Base-by-base conservation (phyloP, 2,113 vertebrate species). In the Cariama cristata region DNA sequence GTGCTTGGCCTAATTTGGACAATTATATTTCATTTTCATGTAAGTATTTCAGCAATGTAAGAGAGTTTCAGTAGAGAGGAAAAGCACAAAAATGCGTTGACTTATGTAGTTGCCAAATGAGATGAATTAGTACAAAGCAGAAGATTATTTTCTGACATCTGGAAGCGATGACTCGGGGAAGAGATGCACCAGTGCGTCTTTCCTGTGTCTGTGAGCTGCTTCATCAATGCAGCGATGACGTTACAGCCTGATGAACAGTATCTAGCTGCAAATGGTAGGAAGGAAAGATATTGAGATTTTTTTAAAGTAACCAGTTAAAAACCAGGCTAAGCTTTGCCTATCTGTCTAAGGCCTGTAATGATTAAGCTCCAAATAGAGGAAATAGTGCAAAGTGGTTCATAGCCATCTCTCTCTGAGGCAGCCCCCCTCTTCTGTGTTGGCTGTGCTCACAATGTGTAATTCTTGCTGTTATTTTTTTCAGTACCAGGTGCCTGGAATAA, bases 1-100 rank as follows among this genome's bases (percentile, higher is more conserved):
- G 99, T 99, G 97, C 99, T 99, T 93, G 99, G 99, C 87, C 98
- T 99, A 59, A 98, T 99, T 95, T 99, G 99, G 99, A 99, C 98
- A 55, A 99, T 99, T 98, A 99, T 99, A 91, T 98, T 99, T 69
- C 99, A 99, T 98, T 99, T 99, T 94, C 99, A 99, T 67, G 99
- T 99, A 96, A 99, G 99, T 98, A 94, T 86, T 96, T 90, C 64
- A 79, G 75, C 2, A 1, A 87, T 68, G 21, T 27, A 23, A 76
- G 53, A 40, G 53, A 82, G 44, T 56, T 88, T 82, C 86, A 73
- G 50, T 28, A 35, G 42, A 82, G n/a, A 12, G 15, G 17, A 52
- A 73, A 79, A 47, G 35, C 53, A 69, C 45, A 93, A 82, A 75
- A 94, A 76, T 73, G 18, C 63, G n/a, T 94, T 93, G 79, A 59